Conservation (phyloP, 1,140 invertebrate species). For the Drosophila simulans region DNA sequence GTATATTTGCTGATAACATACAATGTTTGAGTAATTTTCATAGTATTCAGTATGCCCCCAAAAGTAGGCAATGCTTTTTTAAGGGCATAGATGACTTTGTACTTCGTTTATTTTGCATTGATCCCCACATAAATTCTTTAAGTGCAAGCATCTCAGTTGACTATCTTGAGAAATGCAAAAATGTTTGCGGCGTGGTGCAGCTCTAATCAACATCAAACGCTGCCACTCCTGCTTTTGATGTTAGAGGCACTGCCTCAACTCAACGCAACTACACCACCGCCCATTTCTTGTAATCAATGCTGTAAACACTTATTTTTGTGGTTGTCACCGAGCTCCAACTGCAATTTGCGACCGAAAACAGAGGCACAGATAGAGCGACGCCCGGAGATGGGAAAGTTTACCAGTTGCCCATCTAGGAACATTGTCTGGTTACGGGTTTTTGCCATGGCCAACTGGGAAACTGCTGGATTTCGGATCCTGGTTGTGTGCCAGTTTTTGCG, state of each 20-base stretch:
- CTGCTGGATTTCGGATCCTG: constrained; percentile 16
- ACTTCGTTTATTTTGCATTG: too few relatives aligned
- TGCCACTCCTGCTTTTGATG: constrained; percentile 24
- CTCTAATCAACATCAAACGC: constrained; percentile 71
- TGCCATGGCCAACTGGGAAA: constrained; percentile 3
- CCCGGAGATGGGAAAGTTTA: constrained; percentile 25
- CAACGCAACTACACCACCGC: constrained; percentile 26
- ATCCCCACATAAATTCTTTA: not conserved
- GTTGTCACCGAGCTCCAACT: constrained; percentile 51
- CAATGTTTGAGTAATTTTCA: too few relatives aligned
- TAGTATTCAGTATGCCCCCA: too few relatives aligned
- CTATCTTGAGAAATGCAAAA: constrained; percentile 73
- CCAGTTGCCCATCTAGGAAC: constrained; percentile 21
- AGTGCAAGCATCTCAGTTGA: constrained; percentile 2
- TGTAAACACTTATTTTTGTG: constrained; percentile 84
- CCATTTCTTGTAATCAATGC: constrained; percentile 78
- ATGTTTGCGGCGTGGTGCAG: constrained; percentile 47
- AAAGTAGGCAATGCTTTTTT: too few relatives aligned
- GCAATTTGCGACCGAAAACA: constrained; percentile 45
- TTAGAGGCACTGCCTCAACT: constrained; percentile 21
- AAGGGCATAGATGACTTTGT: too few relatives aligned
- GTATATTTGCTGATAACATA: too few relatives aligned
- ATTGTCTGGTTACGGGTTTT: constrained; percentile 47
- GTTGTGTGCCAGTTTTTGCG: constrained; percentile 40
- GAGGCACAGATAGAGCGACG: constrained; percentile 10